A percentile compares a stretch with the other conserved stretches of the same genome.
These are phyloP conservation scores for Nymphalis io DNA, from an alignment of 1,140 invertebrate genomes.

Conservation along the genomic window DNA sequence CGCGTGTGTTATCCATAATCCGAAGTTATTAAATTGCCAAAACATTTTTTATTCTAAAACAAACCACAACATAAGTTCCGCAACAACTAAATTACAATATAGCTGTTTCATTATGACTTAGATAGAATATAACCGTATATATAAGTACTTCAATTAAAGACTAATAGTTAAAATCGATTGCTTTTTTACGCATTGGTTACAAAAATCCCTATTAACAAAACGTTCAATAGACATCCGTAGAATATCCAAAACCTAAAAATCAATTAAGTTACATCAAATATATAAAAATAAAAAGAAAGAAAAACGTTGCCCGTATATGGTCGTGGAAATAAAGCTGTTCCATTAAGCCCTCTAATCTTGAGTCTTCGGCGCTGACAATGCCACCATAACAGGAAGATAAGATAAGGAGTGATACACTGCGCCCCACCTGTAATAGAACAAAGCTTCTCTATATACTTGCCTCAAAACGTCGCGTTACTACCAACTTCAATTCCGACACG, in stretches of 20 bases:
- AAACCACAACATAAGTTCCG: background rate
- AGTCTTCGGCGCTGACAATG: conserved; percentile 39
- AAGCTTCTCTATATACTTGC: conserved; percentile 28
- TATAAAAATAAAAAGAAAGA: too few species aligned
- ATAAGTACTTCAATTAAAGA: too few species aligned
- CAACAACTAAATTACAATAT: background rate
- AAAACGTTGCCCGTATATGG: background rate
- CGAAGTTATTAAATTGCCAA: conserved; percentile 68
- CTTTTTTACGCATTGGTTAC: too few species aligned
- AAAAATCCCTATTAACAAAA: too few species aligned
- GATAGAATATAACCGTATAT: too few species aligned
- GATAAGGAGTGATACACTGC: conserved; percentile 40
- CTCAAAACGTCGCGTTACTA: conserved; percentile 3
- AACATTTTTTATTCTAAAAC: conserved; percentile 36
- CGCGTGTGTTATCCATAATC: conserved; percentile 77
- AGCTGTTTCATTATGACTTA: too few species aligned
- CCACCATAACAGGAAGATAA: conserved; percentile 41
- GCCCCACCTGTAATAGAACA: conserved; percentile 31
- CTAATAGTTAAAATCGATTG: too few species aligned
- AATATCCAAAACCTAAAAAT: background rate
- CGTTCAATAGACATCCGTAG: too few species aligned
- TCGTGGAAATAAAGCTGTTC: conserved; percentile 28
- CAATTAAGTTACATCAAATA: too few species aligned
- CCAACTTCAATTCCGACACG: background rate
- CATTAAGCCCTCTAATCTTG: conserved; percentile 39